Conservation (phyloP, 2,888 invertebrate genomes). For the Drosophila paramelanica region DNA sequence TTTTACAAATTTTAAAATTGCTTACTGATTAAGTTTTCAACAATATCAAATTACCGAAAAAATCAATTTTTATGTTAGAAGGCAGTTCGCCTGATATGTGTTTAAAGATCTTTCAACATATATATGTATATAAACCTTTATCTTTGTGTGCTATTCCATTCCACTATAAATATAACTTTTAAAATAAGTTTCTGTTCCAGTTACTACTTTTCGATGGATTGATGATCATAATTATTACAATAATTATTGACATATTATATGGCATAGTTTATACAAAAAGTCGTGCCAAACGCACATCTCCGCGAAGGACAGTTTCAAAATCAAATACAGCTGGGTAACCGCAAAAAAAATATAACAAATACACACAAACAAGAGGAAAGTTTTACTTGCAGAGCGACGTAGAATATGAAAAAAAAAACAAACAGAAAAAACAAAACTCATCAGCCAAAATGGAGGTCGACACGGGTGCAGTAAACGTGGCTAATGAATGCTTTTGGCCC, state of each 20-base stretch:
- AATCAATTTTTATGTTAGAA: too few species aligned
- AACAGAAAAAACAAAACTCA: constrained; percentile 64
- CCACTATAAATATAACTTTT: too few species aligned
- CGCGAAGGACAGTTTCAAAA: background rate
- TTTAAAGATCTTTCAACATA: too few species aligned
- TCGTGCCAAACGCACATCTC: constrained; percentile 16
- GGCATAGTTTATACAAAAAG: background rate
- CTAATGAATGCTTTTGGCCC: constrained; percentile 81
- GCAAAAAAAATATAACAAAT: constrained; percentile 36
- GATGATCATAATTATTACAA: too few species aligned
- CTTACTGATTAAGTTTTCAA: background rate
- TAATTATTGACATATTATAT: too few species aligned
- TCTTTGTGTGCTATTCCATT: too few species aligned
- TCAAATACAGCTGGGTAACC: constrained; percentile 36
- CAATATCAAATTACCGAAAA: too few species aligned
- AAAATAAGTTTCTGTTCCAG: too few species aligned
- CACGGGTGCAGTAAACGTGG: constrained; percentile 80
- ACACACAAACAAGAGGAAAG: constrained; percentile 58
- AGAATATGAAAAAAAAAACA: constrained; percentile 14
- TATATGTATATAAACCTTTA: too few species aligned
- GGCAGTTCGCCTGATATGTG: too few species aligned
- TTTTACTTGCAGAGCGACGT: constrained; percentile 55
- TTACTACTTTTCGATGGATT: too few species aligned
- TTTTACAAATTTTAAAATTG: too few species aligned
- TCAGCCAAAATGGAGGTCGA: constrained; percentile 80